A percentile compares a stretch with the other conserved stretches of the same genome.
phyloP scores from a whole-genome alignment of 2,888 invertebrate genomes.

The Melolontha melolontha region DNA sequence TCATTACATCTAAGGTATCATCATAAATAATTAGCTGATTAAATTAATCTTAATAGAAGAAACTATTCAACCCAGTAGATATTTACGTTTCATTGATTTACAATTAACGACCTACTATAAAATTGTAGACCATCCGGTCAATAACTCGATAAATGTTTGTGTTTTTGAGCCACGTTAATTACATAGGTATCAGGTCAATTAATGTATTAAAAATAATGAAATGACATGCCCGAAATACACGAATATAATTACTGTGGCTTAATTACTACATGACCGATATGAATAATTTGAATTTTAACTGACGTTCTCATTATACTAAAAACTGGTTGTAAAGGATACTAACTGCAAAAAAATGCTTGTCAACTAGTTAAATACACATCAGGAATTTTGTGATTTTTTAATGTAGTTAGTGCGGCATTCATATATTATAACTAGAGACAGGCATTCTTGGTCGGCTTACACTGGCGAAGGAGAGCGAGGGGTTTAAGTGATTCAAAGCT shows the following conservation, averaged over 20 bases:
- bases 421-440: too few species aligned
- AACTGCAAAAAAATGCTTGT: too few species aligned
- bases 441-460: too few species aligned
- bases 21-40: slow-evolving; percentile 17
- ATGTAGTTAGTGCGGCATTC: too few species aligned
- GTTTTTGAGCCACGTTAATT: slow-evolving; percentile 10
- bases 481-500: too few species aligned
- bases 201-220: slow-evolving; percentile 19
- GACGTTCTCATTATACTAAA: not conserved
- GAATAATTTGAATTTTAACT: slow-evolving; percentile 22
- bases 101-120: slow-evolving; percentile 20
- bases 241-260: slow-evolving; percentile 1
- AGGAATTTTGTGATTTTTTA: too few species aligned
- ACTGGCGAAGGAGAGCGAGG: too few species aligned
- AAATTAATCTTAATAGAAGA: slow-evolving; percentile 11
- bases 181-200: slow-evolving; percentile 9
- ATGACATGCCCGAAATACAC: slow-evolving; percentile 6
- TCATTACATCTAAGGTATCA: not conserved
- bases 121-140: slow-evolving; percentile 13
- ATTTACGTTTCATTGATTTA: slow-evolving; percentile 22
- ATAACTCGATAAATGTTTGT: slow-evolving; percentile 8
- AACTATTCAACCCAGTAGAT: slow-evolving; percentile 7
- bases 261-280: slow-evolving; percentile 9
- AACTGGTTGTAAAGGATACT: too few species aligned
- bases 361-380: too few species aligned